Evolutionary conservation across 2,888 invertebrate species (phyloP), one percentile per base, ranked within the genome.

Genomic region (Xestia ashworthii): DNA sequence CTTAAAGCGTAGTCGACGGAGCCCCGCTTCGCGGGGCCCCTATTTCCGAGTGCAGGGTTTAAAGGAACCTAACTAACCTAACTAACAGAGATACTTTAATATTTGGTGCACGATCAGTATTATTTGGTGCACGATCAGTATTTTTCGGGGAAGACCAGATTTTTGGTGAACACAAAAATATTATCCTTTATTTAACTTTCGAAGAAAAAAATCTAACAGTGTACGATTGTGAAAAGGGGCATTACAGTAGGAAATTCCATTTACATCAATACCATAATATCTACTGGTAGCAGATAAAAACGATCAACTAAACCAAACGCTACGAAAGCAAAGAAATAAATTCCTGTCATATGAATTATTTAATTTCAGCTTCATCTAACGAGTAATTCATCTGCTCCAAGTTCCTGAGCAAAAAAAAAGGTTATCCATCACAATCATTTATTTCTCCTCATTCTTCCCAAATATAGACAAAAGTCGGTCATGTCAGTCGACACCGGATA

Each of bases 401-500:
- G 25, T 73, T 75, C 55, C 6, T 69, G 41, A 69, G 53, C 69
- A 75, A 81, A 81, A 32, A n/a, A 32, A 74, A 74, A 48, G 70
- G 8, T 46, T 76, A 85, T 90, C 82, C 46, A 85, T 89, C 86
- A 87, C 73, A 82, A 74, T 76, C 78, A 80, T 76, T 84, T 84
- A 82, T 74, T 78, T 87, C 81, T 78, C 74, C 74, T 77, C 78
- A 73, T 84, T 81, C 83, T 85, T 84, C 78, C 78, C 72, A 46
- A 67, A 71, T 48, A 67, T 79, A 83, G 80, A 83, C 84, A 83
- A 87, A 81, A 87, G 80, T 84, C 89, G 83, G 87, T 81, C 87
- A 85, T 90, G 90, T 93, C 93, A 90, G 87, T 95, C 93, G 89
- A 89, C 95, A 92, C 92, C 93, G 95, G 95, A 95, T 92, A 93